Evolutionary conservation across 2,797 vertebrate genomes (phyloP).

Genomic region (Phyllotis vaccarum): DNA sequence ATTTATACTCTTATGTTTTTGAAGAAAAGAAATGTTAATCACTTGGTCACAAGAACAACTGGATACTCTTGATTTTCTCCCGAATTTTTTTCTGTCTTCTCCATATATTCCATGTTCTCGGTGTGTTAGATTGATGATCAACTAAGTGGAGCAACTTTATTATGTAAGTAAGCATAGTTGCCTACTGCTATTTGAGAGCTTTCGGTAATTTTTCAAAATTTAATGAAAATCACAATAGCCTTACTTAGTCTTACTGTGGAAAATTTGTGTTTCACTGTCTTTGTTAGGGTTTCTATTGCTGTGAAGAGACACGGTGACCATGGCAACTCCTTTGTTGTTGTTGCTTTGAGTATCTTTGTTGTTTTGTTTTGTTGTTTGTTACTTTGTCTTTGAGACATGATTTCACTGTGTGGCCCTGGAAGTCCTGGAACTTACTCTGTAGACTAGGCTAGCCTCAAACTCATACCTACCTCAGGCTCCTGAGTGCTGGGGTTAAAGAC

Average conservation of each 20-base stretch:
- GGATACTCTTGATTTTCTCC: neutral
- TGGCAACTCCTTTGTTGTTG: neutral
- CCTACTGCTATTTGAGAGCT: neutral
- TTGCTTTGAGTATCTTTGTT: neutral
- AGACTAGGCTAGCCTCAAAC: neutral
- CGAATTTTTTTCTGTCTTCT: neutral
- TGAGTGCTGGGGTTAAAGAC: neutral
- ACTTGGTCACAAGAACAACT: neutral
- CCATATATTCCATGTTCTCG: neutral
- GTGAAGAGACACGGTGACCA: neutral
- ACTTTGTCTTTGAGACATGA: neutral
- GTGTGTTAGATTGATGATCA: neutral
- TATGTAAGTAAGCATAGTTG: neutral
- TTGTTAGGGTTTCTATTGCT: neutral
- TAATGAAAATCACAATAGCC: neutral
- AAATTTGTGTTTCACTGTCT: neutral
- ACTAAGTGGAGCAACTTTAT: neutral
- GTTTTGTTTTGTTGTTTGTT: neutral
- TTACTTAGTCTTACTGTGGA: neutral
- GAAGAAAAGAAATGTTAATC: neutral
- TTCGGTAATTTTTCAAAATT: neutral
- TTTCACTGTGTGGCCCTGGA: neutral
- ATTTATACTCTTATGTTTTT: neutral
- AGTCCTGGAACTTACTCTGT: neutral
- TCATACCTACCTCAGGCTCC: neutral